These are phyloP conservation scores for Trichogramma dendrolimi DNA, from an alignment of 2,888 invertebrate species.

Conservation along the genomic window DNA sequence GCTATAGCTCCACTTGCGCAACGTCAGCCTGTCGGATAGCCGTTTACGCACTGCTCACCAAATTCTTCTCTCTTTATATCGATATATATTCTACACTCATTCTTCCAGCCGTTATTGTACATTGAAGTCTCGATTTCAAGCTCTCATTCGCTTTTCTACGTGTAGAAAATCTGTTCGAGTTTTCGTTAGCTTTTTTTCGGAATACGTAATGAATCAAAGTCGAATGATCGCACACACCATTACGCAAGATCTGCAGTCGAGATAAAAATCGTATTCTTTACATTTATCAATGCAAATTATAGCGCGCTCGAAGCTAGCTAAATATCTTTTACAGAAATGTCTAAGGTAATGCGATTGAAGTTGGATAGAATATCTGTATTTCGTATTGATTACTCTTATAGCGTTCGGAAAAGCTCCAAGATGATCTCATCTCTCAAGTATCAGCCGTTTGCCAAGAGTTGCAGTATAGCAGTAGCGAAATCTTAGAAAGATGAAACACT, in stretches of 20 bases:
- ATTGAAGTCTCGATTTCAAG: too few species aligned
- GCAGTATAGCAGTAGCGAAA: conserved; percentile 3
- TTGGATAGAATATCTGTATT: not conserved
- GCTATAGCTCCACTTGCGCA: conserved; percentile 18
- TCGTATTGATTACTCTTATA: conserved; percentile 20
- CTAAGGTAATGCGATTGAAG: too few species aligned
- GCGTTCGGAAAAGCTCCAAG: conserved; percentile 3
- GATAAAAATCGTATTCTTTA: too few species aligned
- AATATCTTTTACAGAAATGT: too few species aligned
- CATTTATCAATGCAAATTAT: too few species aligned
- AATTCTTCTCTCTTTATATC: conserved; percentile 10
- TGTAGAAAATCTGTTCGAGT: too few species aligned
- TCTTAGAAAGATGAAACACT: conserved; percentile 15
- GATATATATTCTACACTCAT: not conserved
- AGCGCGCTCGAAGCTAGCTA: too few species aligned
- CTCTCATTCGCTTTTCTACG: too few species aligned
- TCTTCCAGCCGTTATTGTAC: not conserved
- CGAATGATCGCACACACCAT: too few species aligned
- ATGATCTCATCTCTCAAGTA: conserved; percentile 5
- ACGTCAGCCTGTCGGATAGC: not conserved
- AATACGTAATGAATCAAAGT: too few species aligned
- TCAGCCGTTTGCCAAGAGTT: not conserved
- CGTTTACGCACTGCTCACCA: not conserved
- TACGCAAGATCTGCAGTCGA: too few species aligned
- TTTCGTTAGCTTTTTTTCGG: too few species aligned